Base-by-base conservation (phyloP, 2,797 vertebrate species). In the Benthosema pterotum region DNA sequence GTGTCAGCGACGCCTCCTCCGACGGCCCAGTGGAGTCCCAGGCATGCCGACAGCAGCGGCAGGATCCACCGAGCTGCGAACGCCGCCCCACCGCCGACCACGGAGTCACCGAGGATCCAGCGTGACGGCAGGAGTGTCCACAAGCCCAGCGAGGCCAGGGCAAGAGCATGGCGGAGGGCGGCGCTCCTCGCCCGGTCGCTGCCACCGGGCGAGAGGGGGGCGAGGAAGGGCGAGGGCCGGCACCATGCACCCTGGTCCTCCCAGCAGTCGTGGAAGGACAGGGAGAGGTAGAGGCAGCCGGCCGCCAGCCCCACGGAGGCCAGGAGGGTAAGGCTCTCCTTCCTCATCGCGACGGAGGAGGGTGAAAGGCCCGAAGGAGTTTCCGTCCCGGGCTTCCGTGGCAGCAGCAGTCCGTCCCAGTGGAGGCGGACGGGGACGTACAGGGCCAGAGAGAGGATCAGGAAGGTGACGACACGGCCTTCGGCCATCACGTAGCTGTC, bases 401-500 rank as follows among this genome's bases (percentile, higher is more conserved):
- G 88, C 1, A 93, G 77, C 2, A 97, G 88, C 25, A 87, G 89
- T 57, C 95, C 93, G 0, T 95, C 91, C 97, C 97, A 99, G 82
- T 97, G 96, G 61, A 98, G 93, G 19, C 83, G 90, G 45, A 94
- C 81, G 13, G 95, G 90, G 6, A 96, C 66, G 11, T 93, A 90
- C 1, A 95, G 60, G 19, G 91, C 88, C 67, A 98, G 80, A 0
- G 96, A 97, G 22, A 90, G 84, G 18, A 97, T 72, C 62, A 99
- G 91, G 52, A 98, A 99, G 0, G 95, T 94, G 12, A 93, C 93
- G 0, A 94, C 93, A 0, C 86, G 90, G 13, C 94, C 96, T 71
- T 99, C 98, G 0, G 94, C 94, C 17, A 98, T 90, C 42, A 99
- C 93, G 11, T 97, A 99, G 80, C 98, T 99, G 56, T 99, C 96